Evolutionary conservation across 2,797 vertebrate genomes (phyloP).

Genomic region (Melanotaenia parkinsoni): DNA sequence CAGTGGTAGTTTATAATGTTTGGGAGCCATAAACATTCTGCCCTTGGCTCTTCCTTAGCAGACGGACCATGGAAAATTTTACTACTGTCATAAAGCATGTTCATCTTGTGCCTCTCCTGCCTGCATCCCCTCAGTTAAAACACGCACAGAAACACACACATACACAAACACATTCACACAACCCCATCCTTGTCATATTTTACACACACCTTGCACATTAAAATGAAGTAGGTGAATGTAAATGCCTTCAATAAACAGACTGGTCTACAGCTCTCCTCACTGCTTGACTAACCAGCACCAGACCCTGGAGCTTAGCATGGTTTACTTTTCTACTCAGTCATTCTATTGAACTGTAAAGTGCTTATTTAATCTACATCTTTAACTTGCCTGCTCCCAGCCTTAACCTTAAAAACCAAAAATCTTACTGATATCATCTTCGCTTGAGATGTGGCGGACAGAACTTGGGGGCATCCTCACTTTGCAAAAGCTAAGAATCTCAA

Average conservation of each 20-base stretch:
- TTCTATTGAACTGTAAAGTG: slow-evolving; percentile 7
- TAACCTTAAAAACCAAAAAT: background rate
- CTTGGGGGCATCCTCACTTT: background rate
- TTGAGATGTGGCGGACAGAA: background rate
- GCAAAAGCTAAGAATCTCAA: background rate
- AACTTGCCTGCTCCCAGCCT: background rate
- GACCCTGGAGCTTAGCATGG: slow-evolving; percentile 7
- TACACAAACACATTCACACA: slow-evolving; percentile 66
- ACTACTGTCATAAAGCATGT: slow-evolving; percentile 85
- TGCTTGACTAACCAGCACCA: slow-evolving; percentile 13
- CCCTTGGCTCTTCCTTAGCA: slow-evolving; percentile 86
- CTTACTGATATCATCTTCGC: background rate
- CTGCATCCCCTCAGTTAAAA: slow-evolving; percentile 67
- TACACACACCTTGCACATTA: slow-evolving; percentile 66
- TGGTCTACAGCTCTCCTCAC: slow-evolving; percentile 16
- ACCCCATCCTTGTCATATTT: slow-evolving; percentile 68
- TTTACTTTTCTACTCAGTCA: slow-evolving; percentile 12
- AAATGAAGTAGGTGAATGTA: slow-evolving; percentile 60
- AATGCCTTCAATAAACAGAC: slow-evolving; percentile 60
- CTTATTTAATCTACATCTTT: background rate
- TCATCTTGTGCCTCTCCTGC: slow-evolving; percentile 75
- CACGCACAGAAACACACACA: slow-evolving; percentile 51
- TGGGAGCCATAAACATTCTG: slow-evolving; percentile 85
- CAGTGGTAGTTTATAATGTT: slow-evolving; percentile 86
- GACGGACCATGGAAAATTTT: slow-evolving; percentile 87